phyloP scores from a whole-genome alignment of 2,113 vertebrate species.

The Indicator maculatus region DNA sequence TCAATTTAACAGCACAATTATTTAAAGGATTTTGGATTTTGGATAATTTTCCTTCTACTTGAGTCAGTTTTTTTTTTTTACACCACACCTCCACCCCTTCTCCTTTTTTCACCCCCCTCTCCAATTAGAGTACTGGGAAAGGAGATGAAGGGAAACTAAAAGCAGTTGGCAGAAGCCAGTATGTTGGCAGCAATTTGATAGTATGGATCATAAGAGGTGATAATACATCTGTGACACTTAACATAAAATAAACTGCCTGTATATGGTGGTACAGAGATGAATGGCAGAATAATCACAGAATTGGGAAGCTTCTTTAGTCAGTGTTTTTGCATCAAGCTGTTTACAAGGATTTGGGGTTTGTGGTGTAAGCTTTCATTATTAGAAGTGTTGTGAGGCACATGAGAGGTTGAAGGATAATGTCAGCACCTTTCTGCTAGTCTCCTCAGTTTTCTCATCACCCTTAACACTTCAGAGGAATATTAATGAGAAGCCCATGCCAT shows the following conservation, averaged over 20 bases:
- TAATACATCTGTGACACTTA: neutral
- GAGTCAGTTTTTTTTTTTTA: neutral
- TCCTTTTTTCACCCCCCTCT: neutral
- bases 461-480: neutral
- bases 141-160: constrained; percentile 12
- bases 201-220: neutral
- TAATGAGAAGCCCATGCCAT: neutral
- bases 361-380: neutral
- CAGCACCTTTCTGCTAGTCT: neutral
- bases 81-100: neutral
- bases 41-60: constrained; percentile 27
- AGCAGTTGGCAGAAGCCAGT: constrained; percentile 1
- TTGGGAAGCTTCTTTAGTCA: neutral
- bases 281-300: neutral
- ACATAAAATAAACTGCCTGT: neutral
- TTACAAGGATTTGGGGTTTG: neutral
- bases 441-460: neutral
- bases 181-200: constrained; percentile 11
- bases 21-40: neutral
- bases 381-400: neutral
- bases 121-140: neutral
- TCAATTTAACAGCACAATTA: constrained; percentile 29
- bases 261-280: constrained; percentile 10
- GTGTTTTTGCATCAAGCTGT: neutral
- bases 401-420: neutral